Base-by-base conservation (phyloP, 2,113 vertebrate species). In the Proterorhinus semilunaris region DNA sequence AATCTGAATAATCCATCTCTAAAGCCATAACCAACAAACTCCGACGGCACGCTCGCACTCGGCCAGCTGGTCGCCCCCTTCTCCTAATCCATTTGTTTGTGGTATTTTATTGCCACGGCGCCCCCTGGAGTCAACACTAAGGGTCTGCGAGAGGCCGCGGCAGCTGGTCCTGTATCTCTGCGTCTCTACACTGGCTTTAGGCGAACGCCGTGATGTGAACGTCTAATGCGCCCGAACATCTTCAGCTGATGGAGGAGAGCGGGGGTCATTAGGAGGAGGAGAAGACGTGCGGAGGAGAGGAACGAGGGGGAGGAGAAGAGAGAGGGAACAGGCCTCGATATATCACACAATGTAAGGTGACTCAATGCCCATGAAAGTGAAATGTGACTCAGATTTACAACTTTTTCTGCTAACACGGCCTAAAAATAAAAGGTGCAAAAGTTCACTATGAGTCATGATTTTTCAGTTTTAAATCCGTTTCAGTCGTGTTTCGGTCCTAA, bases 161-260 rank as follows among this genome's bases (percentile, higher is more conserved):
- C 80, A 81, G 75, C 83, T 71, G 84, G 84, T 81, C 76, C 68
- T 79, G 69, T n/a, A 72, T 67, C 74, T 81, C 74, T 48, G 69
- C 71, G 75, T 80, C 72, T 87, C 80, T 87, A 86, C 84, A 65
- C 2, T 1, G 1, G 75, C 76, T 78, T 68, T 47, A 73, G 80
- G 64, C 80, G 66, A 80, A 80, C 69, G 2, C 2, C 12, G 0
- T 3, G 6, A 57, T 76, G 76, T 78, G 75, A 75, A 82, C 79
- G 81, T 76, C 79, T 85, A 75, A 83, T 78, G 55, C 6, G 63
- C 47, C 64, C 10, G n/a, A 83, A 76, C 89, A 86, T 83, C 86
- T 88, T 15, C 12, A 11, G 10, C 10, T 11, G 47, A 49, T 11
- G 10, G 10, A 4, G 12, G 7, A 49, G 47, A 49, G 10, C 4